A percentile compares a stretch with the other conserved stretches of the same genome.
Conservation (phyloP, 2,113 vertebrate species). For the Oreochromis tanganicae region DNA sequence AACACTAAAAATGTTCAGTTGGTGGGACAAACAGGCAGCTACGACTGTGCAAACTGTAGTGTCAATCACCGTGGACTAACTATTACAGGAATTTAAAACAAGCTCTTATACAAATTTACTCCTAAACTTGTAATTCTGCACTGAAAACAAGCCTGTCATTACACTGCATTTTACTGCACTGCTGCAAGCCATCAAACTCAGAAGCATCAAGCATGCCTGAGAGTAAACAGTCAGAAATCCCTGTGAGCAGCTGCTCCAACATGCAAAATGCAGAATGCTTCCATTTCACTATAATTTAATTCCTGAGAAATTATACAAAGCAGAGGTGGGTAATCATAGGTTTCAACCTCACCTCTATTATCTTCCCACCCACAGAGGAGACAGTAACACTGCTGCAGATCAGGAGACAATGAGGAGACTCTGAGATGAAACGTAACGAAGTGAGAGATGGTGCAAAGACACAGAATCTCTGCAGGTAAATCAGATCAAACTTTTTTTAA, state of each 20-base stretch:
- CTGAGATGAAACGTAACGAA: neutral
- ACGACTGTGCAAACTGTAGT: neutral
- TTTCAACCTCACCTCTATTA: conserved; percentile 34
- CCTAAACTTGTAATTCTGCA: neutral
- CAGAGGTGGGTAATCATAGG: conserved; percentile 44
- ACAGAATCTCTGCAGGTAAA: neutral
- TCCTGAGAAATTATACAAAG: conserved; percentile 29
- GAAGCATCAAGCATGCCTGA: neutral
- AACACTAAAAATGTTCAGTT: neutral
- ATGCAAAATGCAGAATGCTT: conserved; percentile 20
- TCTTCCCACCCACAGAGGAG: conserved; percentile 47
- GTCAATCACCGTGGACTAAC: neutral
- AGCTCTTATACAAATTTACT: neutral
- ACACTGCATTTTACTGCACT: neutral
- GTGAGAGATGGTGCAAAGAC: neutral
- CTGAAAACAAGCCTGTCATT: neutral
- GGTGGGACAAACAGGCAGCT: neutral
- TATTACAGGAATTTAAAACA: neutral
- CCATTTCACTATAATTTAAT: conserved; percentile 49
- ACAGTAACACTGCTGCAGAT: conserved; percentile 19
- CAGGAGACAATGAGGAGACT: neutral
- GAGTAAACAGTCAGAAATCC: neutral
- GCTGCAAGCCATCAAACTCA: neutral
- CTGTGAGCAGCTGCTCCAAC: neutral
- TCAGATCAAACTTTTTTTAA: neutral